phyloP scores from a whole-genome alignment of 2,113 vertebrate genomes.

The Carollia perspicillata region DNA sequence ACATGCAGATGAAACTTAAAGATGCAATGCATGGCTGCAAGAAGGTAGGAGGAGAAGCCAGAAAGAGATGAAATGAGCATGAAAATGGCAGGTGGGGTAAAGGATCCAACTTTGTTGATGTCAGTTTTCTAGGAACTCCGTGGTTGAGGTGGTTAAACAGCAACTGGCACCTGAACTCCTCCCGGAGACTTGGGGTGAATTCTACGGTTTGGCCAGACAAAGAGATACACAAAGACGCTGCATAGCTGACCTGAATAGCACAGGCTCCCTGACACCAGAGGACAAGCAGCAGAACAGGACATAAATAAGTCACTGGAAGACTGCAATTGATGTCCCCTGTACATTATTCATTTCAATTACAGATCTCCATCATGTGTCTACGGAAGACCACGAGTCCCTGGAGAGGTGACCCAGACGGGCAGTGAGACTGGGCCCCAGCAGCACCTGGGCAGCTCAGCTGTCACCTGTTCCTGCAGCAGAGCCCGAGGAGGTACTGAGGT shows the following conservation, averaged over 20 bases:
- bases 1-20: constrained; percentile 11
- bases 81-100: neutral
- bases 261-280: neutral
- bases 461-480: neutral
- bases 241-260: neutral
- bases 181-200: neutral
- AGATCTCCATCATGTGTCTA: neutral
- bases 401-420: neutral
- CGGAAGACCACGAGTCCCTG: neutral
- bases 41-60: neutral
- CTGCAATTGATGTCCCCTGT: neutral
- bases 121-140: constrained; percentile 41
- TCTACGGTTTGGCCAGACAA: neutral
- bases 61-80: neutral
- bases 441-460: neutral
- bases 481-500: neutral
- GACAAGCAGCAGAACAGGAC: neutral
- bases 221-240: neutral
- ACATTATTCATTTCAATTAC: neutral
- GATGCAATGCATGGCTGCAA: constrained; percentile 25
- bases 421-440: neutral
- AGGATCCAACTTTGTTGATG: neutral
- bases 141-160: neutral
- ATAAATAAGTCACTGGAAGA: neutral
- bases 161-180: constrained; percentile 23